These are phyloP conservation scores for Euclidia mi DNA, from an alignment of 2,888 invertebrate species.

Conservation along the genomic window DNA sequence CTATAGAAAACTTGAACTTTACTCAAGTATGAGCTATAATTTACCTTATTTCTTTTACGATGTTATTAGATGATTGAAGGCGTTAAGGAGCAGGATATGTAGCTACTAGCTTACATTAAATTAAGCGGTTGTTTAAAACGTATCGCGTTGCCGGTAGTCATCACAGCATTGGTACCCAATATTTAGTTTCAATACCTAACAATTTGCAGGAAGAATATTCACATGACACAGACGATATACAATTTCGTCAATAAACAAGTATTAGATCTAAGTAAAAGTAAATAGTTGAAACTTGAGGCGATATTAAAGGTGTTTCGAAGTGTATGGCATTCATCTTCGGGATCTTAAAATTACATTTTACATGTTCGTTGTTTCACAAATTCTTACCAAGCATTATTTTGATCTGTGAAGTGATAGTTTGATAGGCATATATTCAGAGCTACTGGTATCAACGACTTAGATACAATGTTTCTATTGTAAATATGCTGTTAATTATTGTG, in stretches of 20 bases:
- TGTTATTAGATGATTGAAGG: no score
- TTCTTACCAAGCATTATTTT: constrained; percentile 64
- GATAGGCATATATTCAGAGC: constrained; percentile 45
- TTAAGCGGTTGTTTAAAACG: not conserved
- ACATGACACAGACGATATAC: constrained; percentile 39
- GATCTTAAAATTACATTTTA: constrained; percentile 70
- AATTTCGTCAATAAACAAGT: constrained; percentile 35
- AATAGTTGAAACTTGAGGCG: constrained; percentile 36
- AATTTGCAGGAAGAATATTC: constrained; percentile 40
- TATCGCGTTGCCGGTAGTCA: constrained; percentile 28
- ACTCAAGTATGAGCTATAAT: no score
- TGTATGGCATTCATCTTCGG: constrained; percentile 41
- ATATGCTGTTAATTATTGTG: constrained; percentile 35
- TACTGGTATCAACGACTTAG: constrained; percentile 36
- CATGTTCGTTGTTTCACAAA: constrained; percentile 83
- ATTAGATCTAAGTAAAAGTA: constrained; percentile 32
- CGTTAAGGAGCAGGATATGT: no score
- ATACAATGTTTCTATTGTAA: constrained; percentile 34
- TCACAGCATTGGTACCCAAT: constrained; percentile 28
- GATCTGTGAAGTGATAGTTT: constrained; percentile 46
- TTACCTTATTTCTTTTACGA: no score
- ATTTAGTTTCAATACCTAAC: constrained; percentile 35
- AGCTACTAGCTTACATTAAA: not conserved
- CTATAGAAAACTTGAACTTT: no score
- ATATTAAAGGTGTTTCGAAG: constrained; percentile 42